Evolutionary conservation across 2,797 vertebrate species (phyloP).

Genomic region (Poliocrania exsul): DNA sequence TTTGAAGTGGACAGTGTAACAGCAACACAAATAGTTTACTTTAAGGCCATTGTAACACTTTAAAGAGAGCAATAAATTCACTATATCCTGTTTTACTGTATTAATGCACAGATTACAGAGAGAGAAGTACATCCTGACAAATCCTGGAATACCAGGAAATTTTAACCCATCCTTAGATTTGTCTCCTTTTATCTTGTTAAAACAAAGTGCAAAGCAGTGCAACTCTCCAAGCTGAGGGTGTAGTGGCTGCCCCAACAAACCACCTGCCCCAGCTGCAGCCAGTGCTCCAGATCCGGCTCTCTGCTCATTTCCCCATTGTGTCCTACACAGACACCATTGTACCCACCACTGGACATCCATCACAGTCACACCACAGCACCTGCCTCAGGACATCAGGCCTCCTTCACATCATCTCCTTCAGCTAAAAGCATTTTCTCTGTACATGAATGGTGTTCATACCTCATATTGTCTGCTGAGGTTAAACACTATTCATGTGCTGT

Average conservation of each 20-base stretch:
- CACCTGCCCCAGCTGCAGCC: not conserved
- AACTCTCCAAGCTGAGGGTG: not conserved
- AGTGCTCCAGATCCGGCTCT: not conserved
- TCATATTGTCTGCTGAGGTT: not conserved
- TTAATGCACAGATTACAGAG: not conserved
- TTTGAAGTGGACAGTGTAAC: not conserved
- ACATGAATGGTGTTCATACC: not conserved
- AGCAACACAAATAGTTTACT: not conserved
- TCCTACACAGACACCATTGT: not conserved
- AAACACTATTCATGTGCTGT: not conserved
- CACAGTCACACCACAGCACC: not conserved
- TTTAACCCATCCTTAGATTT: not conserved
- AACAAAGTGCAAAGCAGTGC: not conserved
- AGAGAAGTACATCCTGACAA: not conserved
- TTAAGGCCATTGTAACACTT: not conserved
- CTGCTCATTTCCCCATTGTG: not conserved
- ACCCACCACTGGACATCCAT: not conserved
- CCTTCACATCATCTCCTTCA: not conserved
- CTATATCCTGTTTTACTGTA: not conserved
- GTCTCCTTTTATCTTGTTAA: not conserved
- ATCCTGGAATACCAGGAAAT: not conserved
- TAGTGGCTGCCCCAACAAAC: not conserved
- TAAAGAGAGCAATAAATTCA: not conserved
- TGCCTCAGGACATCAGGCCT: not conserved
- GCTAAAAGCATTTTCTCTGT: not conserved